Percentiles rank a stretch among this genome's conserved stretches.
Conservation (phyloP, 53 echinoderm and acorn worm genomes). For the Pentamera pediparva region DNA sequence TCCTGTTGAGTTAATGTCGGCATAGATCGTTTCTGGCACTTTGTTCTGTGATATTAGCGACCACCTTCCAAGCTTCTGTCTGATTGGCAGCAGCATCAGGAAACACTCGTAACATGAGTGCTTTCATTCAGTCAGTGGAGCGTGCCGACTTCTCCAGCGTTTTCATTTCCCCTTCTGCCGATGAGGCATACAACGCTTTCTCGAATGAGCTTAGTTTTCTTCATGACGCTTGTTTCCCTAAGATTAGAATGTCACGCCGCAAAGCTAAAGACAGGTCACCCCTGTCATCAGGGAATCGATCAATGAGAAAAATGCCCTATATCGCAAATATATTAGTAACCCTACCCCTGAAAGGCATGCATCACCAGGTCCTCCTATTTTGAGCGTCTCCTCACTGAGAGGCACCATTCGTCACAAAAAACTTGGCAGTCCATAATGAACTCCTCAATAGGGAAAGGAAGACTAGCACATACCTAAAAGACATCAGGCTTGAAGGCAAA, state of each 20-base stretch:
- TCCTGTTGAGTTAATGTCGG: not conserved
- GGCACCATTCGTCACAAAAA: not conserved
- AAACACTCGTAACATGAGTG: not conserved
- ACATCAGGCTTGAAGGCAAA: not conserved
- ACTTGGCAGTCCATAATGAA: not conserved
- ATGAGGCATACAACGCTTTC: not conserved
- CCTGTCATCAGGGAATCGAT: not conserved
- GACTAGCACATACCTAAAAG: not conserved
- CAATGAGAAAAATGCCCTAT: not conserved
- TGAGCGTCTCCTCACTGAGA: not conserved
- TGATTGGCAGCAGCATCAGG: not conserved
- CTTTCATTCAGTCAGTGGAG: not conserved
- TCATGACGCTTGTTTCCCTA: not conserved
- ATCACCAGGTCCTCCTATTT: conserved; percentile 11
- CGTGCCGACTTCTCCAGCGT: not conserved
- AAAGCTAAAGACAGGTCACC: not conserved
- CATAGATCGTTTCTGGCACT: not conserved
- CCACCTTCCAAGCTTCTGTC: conserved; percentile 4
- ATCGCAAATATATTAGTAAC: not conserved
- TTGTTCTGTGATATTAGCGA: not conserved
- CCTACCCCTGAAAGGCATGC: not conserved
- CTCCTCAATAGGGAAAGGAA: not conserved
- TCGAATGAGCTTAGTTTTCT: not conserved
- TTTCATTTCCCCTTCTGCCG: not conserved
- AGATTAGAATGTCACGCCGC: not conserved